Conservation (phyloP, 2,797 vertebrate species). For the Siniperca scherzeri region DNA sequence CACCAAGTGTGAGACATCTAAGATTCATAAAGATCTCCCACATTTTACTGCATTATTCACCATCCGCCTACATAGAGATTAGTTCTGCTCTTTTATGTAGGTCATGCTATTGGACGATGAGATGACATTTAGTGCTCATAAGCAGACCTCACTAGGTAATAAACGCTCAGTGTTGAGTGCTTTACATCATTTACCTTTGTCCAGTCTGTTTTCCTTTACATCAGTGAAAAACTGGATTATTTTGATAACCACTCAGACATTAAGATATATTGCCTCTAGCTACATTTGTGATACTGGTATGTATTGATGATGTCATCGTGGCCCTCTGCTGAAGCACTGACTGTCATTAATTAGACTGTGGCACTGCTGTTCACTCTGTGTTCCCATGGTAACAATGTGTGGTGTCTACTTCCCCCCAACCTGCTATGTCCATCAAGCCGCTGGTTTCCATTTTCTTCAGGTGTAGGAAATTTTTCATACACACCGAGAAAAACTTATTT, state of each 20-base stretch:
- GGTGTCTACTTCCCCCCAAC: constrained; percentile 72
- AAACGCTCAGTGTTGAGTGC: constrained; percentile 51
- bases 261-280: constrained; percentile 54
- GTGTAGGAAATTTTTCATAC: constrained; percentile 59
- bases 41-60: constrained; percentile 87
- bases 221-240: constrained; percentile 43
- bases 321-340: constrained; percentile 75
- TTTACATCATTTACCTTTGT: constrained; percentile 51
- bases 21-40: constrained; percentile 85
- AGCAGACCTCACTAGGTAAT: constrained; percentile 65
- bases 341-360: constrained; percentile 83
- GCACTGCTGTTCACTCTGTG: constrained; percentile 79
- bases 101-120: constrained; percentile 84
- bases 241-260: constrained; percentile 59
- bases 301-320: constrained; percentile 79
- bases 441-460: constrained; percentile 65
- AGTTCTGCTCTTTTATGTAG: constrained; percentile 84
- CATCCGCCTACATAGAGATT: constrained; percentile 83
- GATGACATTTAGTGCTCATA: constrained; percentile 80
- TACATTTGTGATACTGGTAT: constrained; percentile 71
- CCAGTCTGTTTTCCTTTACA: constrained; percentile 25
- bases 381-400: constrained; percentile 85
- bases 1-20: constrained; percentile 80
- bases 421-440: constrained; percentile 69
- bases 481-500: constrained; percentile 48